phyloP scores from a whole-genome alignment of 2,113 vertebrate species.

The Megaceryle torquata region DNA sequence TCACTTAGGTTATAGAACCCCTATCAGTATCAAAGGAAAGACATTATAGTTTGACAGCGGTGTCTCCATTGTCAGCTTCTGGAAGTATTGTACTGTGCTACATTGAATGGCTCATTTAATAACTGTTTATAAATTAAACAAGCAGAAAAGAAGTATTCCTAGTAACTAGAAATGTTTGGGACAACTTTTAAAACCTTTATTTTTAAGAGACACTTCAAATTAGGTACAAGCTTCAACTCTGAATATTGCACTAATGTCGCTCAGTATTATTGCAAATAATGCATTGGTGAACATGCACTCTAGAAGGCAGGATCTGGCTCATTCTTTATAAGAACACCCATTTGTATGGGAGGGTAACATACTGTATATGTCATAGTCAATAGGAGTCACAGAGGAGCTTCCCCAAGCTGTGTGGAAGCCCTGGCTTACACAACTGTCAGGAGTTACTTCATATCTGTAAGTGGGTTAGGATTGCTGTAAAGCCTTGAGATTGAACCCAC shows the following conservation, averaged over 20 bases:
- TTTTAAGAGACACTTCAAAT: background rate
- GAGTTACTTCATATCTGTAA: background rate
- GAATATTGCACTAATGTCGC: background rate
- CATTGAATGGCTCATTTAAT: constrained; percentile 55
- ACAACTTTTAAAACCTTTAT: constrained; percentile 2
- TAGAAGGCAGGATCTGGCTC: background rate
- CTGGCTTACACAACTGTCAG: background rate
- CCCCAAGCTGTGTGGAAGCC: background rate
- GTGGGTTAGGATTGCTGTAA: background rate
- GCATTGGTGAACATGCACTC: background rate
- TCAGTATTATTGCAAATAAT: background rate
- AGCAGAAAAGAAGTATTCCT: constrained; percentile 45
- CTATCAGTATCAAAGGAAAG: constrained; percentile 66
- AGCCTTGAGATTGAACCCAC: background rate
- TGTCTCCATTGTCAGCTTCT: constrained; percentile 51
- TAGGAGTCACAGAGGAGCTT: background rate
- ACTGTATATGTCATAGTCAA: background rate
- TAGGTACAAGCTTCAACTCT: background rate
- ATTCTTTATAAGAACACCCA: background rate
- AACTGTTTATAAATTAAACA: constrained; percentile 57
- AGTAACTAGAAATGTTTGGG: constrained; percentile 21
- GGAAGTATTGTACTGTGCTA: constrained; percentile 25
- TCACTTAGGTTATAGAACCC: constrained; percentile 57
- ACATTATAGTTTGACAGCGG: constrained; percentile 61
- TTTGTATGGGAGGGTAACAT: background rate